Evolutionary conservation across 2,797 vertebrate species (phyloP).

Genomic region (Pipistrellus kuhlii): DNA sequence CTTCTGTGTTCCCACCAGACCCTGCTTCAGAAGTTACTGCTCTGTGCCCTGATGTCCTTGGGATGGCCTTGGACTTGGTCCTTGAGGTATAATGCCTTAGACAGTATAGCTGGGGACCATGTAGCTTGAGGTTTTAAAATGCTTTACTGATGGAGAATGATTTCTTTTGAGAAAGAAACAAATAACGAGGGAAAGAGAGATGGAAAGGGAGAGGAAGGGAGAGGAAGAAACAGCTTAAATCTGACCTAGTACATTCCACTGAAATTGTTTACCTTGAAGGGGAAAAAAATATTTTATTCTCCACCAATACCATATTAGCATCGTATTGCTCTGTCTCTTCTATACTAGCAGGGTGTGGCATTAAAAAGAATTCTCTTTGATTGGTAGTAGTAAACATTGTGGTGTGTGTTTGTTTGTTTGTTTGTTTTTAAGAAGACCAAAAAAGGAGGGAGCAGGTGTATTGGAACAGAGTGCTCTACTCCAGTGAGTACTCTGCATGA

Average conservation of each 20-base stretch:
- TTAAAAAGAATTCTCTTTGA: background rate
- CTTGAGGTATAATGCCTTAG: background rate
- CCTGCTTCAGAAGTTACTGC: background rate
- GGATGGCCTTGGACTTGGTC: background rate
- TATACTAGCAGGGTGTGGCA: background rate
- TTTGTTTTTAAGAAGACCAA: background rate
- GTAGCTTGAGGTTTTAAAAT: background rate
- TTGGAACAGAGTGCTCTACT: background rate
- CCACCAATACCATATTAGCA: background rate
- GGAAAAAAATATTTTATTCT: background rate
- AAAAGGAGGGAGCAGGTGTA: background rate
- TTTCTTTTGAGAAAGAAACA: conserved; percentile 32
- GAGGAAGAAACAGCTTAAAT: background rate
- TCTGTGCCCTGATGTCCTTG: background rate
- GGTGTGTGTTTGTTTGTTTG: background rate
- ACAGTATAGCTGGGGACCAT: background rate
- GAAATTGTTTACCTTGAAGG: conserved; percentile 23
- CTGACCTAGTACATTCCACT: background rate
- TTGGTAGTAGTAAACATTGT: background rate
- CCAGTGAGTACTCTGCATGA: background rate
- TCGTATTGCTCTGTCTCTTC: background rate
- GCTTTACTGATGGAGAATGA: background rate
- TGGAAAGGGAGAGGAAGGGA: background rate
- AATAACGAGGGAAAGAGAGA: background rate
- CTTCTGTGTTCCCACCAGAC: background rate